phyloP scores from a whole-genome alignment of 1,140 invertebrate genomes.

The Calycopis cecrops region DNA sequence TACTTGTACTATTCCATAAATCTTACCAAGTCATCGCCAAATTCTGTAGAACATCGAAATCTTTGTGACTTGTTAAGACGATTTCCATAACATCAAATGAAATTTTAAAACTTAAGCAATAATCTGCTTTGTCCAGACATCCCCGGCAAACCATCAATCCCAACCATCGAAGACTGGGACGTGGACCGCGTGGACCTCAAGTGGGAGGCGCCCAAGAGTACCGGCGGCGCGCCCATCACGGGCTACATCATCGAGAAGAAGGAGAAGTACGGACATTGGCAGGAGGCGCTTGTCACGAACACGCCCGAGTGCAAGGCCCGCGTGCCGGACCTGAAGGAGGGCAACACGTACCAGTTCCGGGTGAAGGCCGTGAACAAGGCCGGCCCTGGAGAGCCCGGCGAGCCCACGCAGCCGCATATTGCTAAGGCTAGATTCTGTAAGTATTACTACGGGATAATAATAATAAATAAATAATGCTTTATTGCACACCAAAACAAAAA shows the following conservation, averaged over 20 bases:
- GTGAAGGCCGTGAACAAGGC: constrained; percentile 96
- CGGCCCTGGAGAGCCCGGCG: constrained; percentile 92
- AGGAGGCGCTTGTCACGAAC: constrained; percentile 89
- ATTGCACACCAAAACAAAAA: too few relatives aligned
- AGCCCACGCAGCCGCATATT: constrained; percentile 90
- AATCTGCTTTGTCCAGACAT: constrained; percentile 78
- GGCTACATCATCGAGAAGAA: constrained; percentile 98
- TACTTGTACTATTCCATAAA: too few relatives aligned
- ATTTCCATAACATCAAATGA: neutral
- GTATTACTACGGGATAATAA: constrained; percentile 57
- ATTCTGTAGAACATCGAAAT: too few relatives aligned
- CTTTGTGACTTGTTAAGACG: too few relatives aligned
- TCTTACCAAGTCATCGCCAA: too few relatives aligned
- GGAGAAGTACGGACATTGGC: constrained; percentile 94
- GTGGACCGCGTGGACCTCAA: constrained; percentile 94
- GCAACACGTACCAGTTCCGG: constrained; percentile 94
- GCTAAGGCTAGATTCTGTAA: constrained; percentile 93
- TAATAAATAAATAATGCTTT: too few relatives aligned
- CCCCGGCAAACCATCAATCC: constrained; percentile 91
- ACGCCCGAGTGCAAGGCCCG: constrained; percentile 87
- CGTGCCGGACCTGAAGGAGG: constrained; percentile 92
- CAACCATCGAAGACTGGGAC: constrained; percentile 94
- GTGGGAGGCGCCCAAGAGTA: constrained; percentile 93
- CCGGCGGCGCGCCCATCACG: constrained; percentile 95
- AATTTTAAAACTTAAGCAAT: too few relatives aligned